Base-by-base conservation (phyloP, 2,797 vertebrate species). In the Miichthys miiuy region DNA sequence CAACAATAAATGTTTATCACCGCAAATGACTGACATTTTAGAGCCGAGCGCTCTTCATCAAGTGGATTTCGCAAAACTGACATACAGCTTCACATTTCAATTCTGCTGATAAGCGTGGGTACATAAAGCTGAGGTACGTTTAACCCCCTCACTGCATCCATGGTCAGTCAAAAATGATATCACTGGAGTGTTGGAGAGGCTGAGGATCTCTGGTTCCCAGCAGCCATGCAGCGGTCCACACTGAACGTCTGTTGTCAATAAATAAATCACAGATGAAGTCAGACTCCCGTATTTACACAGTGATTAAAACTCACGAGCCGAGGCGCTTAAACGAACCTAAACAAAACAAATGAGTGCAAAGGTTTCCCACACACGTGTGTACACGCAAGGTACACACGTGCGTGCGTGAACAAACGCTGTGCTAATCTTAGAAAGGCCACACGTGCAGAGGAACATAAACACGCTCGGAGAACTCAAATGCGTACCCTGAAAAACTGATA, bases 251-350 rank as follows among this genome's bases (percentile, higher is more conserved):
- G 93, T 84, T 88, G 93, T 90, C 92, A 85, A 96, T 96, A 96
- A 89, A 96, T 97, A 96, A 96, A 96, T 97, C 96, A 97, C 79
- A 79, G 79, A 89, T 95, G 95, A 95, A 69, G 95, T 95, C 93
- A 92, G 89, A 91, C 92, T 94, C 86, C 88, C 80, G 90, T 97
- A 96, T 98, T 97, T 97, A 96, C 96, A 95, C 93, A 95, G 94
- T 91, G 95, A 97, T 97, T 97, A 96, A 96, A 91, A 87, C 85
- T 85, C 82, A 80, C 69, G 69, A 89, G 80, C 80, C 79, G 75
- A 91, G 90, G 72, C 51, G 41, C 81, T 88, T 79, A 88, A 91
- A 90, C 17, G 13, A 74, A 83, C 83, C 90, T 90, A 94, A 95
- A 92, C 92, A 87, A 88, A 96, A 95, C 93, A 89, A 81, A 91